phyloP scores from a whole-genome alignment of 2,888 invertebrate genomes.

The Tridacna crocea region DNA sequence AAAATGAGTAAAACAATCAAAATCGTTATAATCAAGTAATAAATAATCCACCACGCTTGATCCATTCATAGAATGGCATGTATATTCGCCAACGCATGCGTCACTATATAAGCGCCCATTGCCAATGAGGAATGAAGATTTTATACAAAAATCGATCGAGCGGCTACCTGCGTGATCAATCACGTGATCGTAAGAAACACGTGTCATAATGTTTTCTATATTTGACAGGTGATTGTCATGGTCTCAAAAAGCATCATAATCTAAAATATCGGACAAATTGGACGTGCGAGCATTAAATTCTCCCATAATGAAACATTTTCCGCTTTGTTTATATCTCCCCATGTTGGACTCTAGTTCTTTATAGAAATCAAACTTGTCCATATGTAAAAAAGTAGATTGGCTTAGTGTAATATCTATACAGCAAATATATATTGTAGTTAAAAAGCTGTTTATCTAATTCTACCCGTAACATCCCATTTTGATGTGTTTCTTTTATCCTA shows the following conservation, averaged over 20 bases:
- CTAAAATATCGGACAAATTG: not conserved
- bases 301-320: not conserved
- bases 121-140: too few species aligned
- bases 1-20: too few species aligned
- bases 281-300: constrained; percentile 4
- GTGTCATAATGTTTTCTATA: too few species aligned
- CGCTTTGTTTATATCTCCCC: not conserved
- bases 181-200: too few species aligned
- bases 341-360: not conserved
- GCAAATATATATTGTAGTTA: not conserved
- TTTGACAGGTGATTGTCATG: not conserved
- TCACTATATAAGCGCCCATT: too few species aligned
- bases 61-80: too few species aligned
- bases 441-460: not conserved
- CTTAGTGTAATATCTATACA: not conserved
- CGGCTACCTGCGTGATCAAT: too few species aligned
- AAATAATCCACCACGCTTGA: too few species aligned
- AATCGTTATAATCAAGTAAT: too few species aligned
- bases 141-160: too few species aligned
- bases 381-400: not conserved
- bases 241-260: not conserved
- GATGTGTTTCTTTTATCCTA: too few species aligned
- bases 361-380: not conserved
- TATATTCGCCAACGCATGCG: too few species aligned
- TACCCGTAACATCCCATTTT: not conserved